Evolutionary conservation across 1,140 invertebrate genomes (phyloP), one percentile per base, ranked within the genome.

Genomic region (Apis laboriosa): DNA sequence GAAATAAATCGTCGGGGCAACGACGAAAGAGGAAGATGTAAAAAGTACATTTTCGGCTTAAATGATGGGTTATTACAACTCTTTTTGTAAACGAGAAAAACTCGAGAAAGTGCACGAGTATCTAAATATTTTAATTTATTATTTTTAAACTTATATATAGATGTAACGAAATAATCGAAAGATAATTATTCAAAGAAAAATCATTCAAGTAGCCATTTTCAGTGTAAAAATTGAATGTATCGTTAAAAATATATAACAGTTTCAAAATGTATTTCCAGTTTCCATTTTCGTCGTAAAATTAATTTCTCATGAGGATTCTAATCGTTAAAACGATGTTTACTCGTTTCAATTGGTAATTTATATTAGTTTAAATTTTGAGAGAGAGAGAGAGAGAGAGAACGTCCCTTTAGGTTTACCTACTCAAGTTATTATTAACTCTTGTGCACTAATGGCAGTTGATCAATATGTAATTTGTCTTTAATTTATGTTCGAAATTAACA

Each of bases 251-350:
- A 63, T 61, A 11, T 8, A 19, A 51, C n/a, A 11, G 11, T 21
- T 61, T 19, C 55, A 55, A 71, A 28, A 8, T 19, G 8, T 17
- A 3, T 15, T 24, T 34, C 21, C 51, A 2, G 13, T 2, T 1
- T n/a, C 43, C 9, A 34, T 56, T 73, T 64, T 80, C 28, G n/a
- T 43, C 4, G n/a, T 53, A 56, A 74, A 73, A 80, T 74, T 74
- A 80, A 80, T 80, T 74, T 74, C 70, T 73, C 51, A 49, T 19
- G 51, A 55, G 51, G 51, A 55, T 66, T 64, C 74, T 64, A 73
- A 74, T 43, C 70, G 64, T 55, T 55, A 34, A 34, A 34, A 74
- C n/a, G 17, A 12, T 56, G 70, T 74, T 80, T 80, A 66, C 51
- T 11, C n/a, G 28, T 60, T n/a, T 66, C 43, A 64, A 49, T 51